Evolutionary conservation across 2,797 vertebrate genomes (phyloP).

Genomic region (Limnodromus scolopaceus): DNA sequence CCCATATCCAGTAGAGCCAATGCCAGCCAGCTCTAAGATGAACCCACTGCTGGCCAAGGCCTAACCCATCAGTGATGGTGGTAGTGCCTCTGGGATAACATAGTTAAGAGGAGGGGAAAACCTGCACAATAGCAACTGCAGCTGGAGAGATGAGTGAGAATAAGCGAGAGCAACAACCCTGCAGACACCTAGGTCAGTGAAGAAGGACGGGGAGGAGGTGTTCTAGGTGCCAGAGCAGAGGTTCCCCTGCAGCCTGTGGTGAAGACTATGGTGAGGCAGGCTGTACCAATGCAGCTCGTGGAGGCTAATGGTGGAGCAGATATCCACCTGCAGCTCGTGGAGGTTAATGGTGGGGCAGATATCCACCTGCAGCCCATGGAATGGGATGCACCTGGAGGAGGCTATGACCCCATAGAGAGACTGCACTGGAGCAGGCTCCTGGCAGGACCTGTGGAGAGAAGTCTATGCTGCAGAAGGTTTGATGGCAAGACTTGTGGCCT

Average conservation of each 20-base stretch:
- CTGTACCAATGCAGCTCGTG: neutral
- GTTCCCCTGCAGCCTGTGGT: neutral
- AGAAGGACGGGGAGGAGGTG: neutral
- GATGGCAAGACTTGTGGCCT: no score
- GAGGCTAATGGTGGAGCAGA: neutral
- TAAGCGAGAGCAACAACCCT: neutral
- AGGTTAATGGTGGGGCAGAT: no score
- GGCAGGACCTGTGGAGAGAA: no score
- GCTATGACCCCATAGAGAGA: no score
- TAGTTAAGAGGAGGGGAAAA: neutral
- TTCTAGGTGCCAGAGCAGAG: neutral
- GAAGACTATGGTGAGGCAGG: neutral
- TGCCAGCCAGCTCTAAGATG: neutral
- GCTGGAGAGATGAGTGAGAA: neutral
- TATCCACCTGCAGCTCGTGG: no score
- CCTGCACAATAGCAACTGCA: neutral
- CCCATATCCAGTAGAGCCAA: neutral
- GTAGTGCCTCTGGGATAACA: neutral
- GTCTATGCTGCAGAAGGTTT: no score
- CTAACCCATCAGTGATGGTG: neutral
- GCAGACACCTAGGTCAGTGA: neutral
- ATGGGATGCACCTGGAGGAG: no score
- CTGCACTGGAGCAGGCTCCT: no score
- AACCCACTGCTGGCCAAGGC: neutral
- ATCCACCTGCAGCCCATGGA: neutral